Base-by-base conservation (phyloP, 2,888 invertebrate genomes). In the Papilio demoleus region DNA sequence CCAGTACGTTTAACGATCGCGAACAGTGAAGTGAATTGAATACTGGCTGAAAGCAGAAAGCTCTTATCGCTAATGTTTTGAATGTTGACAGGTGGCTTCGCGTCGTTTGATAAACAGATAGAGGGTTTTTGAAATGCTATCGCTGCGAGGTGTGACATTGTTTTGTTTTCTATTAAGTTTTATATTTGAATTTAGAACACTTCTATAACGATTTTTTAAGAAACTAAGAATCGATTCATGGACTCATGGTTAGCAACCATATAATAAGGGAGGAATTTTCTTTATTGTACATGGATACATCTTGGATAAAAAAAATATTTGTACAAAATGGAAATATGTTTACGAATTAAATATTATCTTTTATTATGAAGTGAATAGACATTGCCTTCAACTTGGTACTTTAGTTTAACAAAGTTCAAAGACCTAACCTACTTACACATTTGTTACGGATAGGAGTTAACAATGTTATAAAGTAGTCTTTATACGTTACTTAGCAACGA, bases 11-110 rank as follows among this genome's bases (percentile, higher is more conserved):
- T 65, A 53, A 42, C 58, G 59, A 45, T 34, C 58, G 45, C 17
- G n/a, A 27, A 59, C 68, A 64, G 58, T 58, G 59, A 68, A 68
- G 56, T 56, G 19, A 66, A 56, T 58, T 68, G 22, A 58, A 68
- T 64, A 63, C 59, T 1, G 42, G 58, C 34, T 47, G 62, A 42
- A 58, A 19, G 42, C 40, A 34, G 31, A 62, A 42, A 56, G 58
- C 68, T 63, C 45, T 68, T 68, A 68, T 68, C 64, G 56, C 11
- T 34, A 17, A 42, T 17, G 64, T 56, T 24, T 65, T 38, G 62
- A 47, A 63, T 34, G 47, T 45, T 65, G 42, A 65, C 56, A 56
- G 65, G 12, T 65, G 27, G 40, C 40, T 56, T 56, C 12, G 27
- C 38, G 40, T 31, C 53, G 65, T 6, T 42, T 40, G 53, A 59